These are phyloP conservation scores for Cataglyphis livida DNA, from an alignment of 2,888 invertebrate genomes.

Conservation along the genomic window DNA sequence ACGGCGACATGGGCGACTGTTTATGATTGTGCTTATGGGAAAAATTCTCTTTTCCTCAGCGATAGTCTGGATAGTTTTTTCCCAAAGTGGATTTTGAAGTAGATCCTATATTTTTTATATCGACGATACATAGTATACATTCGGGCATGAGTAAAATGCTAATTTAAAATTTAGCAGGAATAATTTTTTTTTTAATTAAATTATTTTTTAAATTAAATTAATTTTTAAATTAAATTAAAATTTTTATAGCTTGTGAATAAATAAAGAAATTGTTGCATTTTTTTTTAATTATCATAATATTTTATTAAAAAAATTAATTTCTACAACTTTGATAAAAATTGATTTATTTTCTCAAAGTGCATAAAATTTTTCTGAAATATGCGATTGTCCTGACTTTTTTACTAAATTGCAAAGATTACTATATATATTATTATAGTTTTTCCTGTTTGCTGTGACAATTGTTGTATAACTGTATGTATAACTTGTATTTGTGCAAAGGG, in stretches of 20 bases:
- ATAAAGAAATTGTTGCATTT: background rate
- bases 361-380: background rate
- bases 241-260: background rate
- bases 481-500: background rate
- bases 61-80: constrained; percentile 4
- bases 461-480: too few species aligned
- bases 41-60: constrained; percentile 10
- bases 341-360: background rate
- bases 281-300: background rate
- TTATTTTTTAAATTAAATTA: background rate
- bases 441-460: background rate
- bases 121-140: background rate
- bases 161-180: background rate
- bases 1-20: background rate
- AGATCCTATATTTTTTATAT: background rate
- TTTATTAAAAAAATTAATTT: background rate
- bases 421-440: background rate
- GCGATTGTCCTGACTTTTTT: background rate
- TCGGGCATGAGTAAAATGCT: background rate
- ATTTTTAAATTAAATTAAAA: background rate
- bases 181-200: background rate
- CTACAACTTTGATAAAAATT: background rate
- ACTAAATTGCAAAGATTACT: background rate
- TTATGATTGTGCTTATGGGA: background rate
- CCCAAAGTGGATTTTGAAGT: background rate